Base-by-base conservation (phyloP, 2,113 vertebrate genomes). In the Oreocharis arfaki region DNA sequence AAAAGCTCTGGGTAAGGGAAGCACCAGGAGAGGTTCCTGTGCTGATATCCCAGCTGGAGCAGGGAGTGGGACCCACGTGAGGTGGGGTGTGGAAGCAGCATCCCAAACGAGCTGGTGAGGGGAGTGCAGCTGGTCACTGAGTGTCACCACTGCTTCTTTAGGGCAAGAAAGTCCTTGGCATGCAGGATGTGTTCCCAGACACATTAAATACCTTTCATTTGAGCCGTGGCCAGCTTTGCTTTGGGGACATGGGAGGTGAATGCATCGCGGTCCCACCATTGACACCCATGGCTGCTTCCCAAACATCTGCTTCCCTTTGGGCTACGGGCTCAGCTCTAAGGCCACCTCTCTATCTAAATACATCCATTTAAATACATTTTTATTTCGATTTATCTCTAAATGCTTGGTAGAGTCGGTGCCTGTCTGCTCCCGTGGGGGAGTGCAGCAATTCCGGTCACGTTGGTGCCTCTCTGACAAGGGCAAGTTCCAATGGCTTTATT, bases 181-280 rank as follows among this genome's bases (percentile, higher is more conserved):
- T 0, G 28, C 41, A 67, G 69, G 35, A 6, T 4, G 9, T 22
- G 14, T 4, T 53, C 57, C 56, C 67, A 82, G 79, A 4, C 2
- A 15, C 32, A 1, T 5, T 3, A 5, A 80, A 44, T 5, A 1
- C 1, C 5, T 59, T 6, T n/a, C 8, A 6, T 27, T 30, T 8
- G 2, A 42, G 50, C 57, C 21, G 10, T 50, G 67, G 13, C 11
- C 79, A 57, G 53, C 69, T 64, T 44, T 56, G 65, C 17, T 28
- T 2, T 44, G 35, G n/a, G 42, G 46, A 7, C 2, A 1, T 2
- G 7, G 70, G 46, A 41, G 56, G 24, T 6, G 50, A 39, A 8
- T 3, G 27, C 41, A 7, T 75, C 1, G 0, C n/a, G 87, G 60
- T 20, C 18, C 30, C 20, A 7, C 19, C 7, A 0, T 0, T 28